Evolutionary conservation across 2,888 invertebrate species (phyloP).

Genomic region (Seira ritae): DNA sequence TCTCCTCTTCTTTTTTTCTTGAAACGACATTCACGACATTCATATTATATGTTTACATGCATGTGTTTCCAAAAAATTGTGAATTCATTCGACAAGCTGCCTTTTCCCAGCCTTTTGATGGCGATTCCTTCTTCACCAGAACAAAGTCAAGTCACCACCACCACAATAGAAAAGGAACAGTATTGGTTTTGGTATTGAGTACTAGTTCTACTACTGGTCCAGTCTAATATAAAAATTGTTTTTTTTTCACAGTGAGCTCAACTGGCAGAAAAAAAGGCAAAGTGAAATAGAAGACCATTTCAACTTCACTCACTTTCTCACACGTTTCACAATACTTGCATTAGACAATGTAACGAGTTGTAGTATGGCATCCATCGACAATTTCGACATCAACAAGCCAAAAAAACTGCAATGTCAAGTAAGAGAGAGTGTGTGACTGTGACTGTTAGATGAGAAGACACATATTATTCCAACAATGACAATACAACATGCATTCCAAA

Average conservation of each 20-base stretch:
- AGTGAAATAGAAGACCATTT: constrained; percentile 35
- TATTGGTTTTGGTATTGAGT: constrained; percentile 10
- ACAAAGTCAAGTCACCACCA: constrained; percentile 57
- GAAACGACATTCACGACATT: constrained; percentile 45
- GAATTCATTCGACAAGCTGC: constrained; percentile 62
- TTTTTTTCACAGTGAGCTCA: constrained; percentile 19
- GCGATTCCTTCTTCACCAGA: constrained; percentile 27
- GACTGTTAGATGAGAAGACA: constrained; percentile 61
- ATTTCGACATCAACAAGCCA: background rate
- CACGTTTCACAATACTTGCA: constrained; percentile 35
- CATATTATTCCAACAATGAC: constrained; percentile 63
- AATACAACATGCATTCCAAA: constrained; percentile 72
- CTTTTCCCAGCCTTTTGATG: constrained; percentile 48
- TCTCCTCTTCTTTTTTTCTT: background rate
- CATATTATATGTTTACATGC: constrained; percentile 28
- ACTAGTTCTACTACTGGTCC: too few relatives aligned
- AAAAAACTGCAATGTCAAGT: constrained; percentile 60
- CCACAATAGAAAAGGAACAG: constrained; percentile 1
- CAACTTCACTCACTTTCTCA: constrained; percentile 46
- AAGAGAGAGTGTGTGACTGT: constrained; percentile 49
- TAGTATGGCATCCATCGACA: background rate
- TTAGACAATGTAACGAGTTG: constrained; percentile 34
- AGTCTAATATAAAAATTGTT: background rate
- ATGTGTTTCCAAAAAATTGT: constrained; percentile 49
- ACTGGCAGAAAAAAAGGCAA: constrained; percentile 33